phyloP scores from a whole-genome alignment of 2,888 invertebrate species.

The Stegophylla sp. region DNA sequence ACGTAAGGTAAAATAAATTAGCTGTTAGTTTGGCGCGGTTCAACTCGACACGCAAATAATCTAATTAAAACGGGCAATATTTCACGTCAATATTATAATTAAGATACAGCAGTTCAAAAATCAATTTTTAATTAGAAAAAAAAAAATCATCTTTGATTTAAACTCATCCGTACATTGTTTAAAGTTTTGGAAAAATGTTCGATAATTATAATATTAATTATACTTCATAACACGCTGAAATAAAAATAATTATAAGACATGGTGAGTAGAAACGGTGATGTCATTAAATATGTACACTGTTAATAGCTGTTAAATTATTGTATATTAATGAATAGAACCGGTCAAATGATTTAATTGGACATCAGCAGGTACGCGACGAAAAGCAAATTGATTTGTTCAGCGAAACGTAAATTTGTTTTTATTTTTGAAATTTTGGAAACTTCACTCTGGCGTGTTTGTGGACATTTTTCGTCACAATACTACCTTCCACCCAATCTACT shows the following conservation, averaged over 20 bases:
- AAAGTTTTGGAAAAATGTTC: too few species aligned
- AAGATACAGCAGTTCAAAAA: too few species aligned
- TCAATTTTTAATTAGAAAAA: too few species aligned
- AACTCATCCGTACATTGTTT: too few species aligned
- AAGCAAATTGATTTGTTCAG: neutral
- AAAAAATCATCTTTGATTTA: too few species aligned
- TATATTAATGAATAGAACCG: neutral
- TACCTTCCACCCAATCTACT: too few species aligned
- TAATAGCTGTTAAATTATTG: neutral
- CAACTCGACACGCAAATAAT: neutral
- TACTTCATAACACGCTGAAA: too few species aligned
- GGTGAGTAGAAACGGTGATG: neutral
- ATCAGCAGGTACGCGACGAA: neutral
- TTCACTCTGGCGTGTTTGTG: too few species aligned
- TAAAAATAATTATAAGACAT: too few species aligned
- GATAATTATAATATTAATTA: too few species aligned
- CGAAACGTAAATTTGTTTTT: neutral
- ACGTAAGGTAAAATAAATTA: neutral
- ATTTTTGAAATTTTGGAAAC: too few species aligned
- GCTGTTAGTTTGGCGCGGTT: neutral
- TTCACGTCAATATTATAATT: neutral
- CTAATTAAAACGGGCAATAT: neutral
- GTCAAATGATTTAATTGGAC: neutral
- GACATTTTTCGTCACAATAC: too few species aligned
- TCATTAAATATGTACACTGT: neutral